Evolutionary conservation across 2,113 vertebrate species (phyloP).

Genomic region (Chascanopsetta lugubris): DNA sequence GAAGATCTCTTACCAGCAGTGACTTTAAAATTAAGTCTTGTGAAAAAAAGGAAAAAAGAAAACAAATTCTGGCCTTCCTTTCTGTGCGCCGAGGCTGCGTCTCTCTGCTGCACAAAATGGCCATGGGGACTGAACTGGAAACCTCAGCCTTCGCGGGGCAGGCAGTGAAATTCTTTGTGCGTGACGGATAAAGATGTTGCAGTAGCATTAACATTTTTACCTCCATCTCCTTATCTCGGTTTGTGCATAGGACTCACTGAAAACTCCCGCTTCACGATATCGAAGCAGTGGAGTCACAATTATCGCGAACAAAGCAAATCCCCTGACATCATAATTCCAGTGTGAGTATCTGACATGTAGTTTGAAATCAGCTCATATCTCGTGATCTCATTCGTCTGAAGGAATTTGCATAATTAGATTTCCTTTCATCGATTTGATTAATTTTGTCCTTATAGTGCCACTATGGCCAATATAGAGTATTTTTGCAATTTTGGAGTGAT

Average conservation of each 20-base stretch:
- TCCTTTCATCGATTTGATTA: background rate
- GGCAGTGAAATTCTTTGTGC: slow-evolving; percentile 29
- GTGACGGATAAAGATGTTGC: slow-evolving; percentile 43
- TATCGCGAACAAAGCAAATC: slow-evolving; percentile 5
- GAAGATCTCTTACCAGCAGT: slow-evolving; percentile 68
- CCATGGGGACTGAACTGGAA: slow-evolving; percentile 27
- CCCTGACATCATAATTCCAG: background rate
- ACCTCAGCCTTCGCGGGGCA: slow-evolving; percentile 28
- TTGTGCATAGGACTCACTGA: background rate
- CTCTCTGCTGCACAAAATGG: slow-evolving; percentile 43
- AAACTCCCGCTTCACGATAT: background rate
- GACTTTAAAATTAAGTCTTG: slow-evolving; percentile 60
- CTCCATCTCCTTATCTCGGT: slow-evolving; percentile 29
- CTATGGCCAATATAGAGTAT: background rate
- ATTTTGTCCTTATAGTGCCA: background rate
- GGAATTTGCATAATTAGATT: background rate
- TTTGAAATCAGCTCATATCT: slow-evolving; percentile 6
- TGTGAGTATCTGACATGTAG: background rate
- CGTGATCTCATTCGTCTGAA: background rate
- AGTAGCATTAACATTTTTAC: slow-evolving; percentile 41
- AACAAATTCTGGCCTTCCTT: slow-evolving; percentile 44
- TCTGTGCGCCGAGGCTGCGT: slow-evolving; percentile 16
- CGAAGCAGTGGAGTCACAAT: background rate
- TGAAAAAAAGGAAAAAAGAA: slow-evolving; percentile 28
- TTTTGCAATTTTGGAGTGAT: background rate